Evolutionary conservation across 2,888 invertebrate genomes (phyloP), one percentile per base, ranked within the genome.

Genomic region (Erebia ligea): DNA sequence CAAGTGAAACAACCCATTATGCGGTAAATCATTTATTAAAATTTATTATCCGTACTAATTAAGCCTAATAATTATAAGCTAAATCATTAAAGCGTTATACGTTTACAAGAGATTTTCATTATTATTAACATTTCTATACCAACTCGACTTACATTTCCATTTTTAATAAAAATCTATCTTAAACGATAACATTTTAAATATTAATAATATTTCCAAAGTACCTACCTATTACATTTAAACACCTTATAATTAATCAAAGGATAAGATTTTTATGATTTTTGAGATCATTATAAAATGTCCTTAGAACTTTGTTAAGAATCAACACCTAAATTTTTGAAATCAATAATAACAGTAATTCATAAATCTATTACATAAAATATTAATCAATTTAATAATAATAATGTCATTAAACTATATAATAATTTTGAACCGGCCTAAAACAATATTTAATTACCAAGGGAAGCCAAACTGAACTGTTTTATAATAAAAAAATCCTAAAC

Each of bases 401-500:
- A 65, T 65, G 57, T n/a, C 19, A 21, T 56, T 45, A 34, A 58
- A 65, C 17, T 56, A 34, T n/a, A 69, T 56, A 56, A 62, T 57
- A 70, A 56, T 58, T 67, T 57, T 70, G 73, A 70, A 64, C 75
- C 73, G 63, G 70, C 77, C 75, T 71, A 76, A 75, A 66, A 68
- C 68, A 63, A 69, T 25, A 17, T 11, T 34, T 10, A 40, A 40
- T 71, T 74, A 71, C 54, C 62, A 64, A 9, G 69, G 76, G 13
- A 75, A 73, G 67, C 61, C 66, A 70, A 56, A 69, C 63, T 68
- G 13, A 63, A 65, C 21, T 67, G 56, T 70, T 72, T 71, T 75
- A 48, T 45, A 62, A 48, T 77, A 72, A 76, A 82, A 79, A 80
- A 79, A 80, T 75, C 79, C 80, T 80, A 82, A 68, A 42, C 69